Conservation (phyloP, 2,888 invertebrate genomes). For the Clusia tigrina region DNA sequence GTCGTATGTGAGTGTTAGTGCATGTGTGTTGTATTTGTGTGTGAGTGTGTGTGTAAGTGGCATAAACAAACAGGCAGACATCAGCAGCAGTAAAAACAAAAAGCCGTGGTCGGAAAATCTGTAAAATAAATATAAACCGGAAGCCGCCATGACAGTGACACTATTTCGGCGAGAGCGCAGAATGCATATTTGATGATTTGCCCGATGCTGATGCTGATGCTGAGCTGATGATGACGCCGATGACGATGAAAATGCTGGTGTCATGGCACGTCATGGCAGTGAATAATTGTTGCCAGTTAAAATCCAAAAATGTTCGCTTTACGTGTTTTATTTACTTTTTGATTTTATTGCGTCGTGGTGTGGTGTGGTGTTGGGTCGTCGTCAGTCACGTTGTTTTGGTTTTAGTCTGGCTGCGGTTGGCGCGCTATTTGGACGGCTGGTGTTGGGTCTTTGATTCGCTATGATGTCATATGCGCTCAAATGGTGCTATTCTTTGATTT, state of each 20-base stretch:
- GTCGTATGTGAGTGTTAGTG: neutral
- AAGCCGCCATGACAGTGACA: constrained; percentile 22
- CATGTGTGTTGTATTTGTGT: too few relatives aligned
- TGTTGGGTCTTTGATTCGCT: neutral
- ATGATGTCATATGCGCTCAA: neutral
- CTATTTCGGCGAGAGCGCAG: constrained; percentile 10
- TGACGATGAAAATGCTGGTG: neutral
- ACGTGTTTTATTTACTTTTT: neutral
- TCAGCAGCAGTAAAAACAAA: too few relatives aligned
- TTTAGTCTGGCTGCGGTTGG: neutral
- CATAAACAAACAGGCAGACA: too few relatives aligned
- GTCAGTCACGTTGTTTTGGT: neutral
- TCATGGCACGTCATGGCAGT: neutral
- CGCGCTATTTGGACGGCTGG: neutral
- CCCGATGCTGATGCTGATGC: neutral
- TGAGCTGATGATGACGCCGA: constrained; percentile 19
- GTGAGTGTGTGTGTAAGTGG: neutral
- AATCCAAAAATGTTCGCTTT: neutral
- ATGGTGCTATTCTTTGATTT: neutral
- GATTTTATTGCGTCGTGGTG: neutral
- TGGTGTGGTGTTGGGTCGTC: neutral
- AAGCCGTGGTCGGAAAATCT: neutral
- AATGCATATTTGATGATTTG: constrained; percentile 22
- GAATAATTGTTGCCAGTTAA: constrained; percentile 13
- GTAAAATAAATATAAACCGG: constrained; percentile 23